phyloP scores from a whole-genome alignment of 2,888 invertebrate genomes.

The Notodonta dromedarius region DNA sequence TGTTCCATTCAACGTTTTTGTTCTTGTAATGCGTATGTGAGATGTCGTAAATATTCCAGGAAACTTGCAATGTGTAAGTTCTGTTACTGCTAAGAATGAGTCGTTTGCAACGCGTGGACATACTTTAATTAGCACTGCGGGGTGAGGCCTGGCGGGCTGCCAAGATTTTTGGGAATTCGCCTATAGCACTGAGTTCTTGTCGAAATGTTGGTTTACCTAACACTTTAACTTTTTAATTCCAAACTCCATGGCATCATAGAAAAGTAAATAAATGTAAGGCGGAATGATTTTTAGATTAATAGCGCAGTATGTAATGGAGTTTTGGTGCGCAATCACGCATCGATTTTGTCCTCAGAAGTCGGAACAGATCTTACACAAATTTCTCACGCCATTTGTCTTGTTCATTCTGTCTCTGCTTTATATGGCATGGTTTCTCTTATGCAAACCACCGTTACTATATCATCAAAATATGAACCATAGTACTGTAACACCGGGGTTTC shows the following conservation, averaged over 20 bases:
- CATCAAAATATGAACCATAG: too few relatives aligned
- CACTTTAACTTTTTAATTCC: background rate
- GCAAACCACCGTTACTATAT: too few relatives aligned
- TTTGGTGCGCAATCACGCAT: background rate
- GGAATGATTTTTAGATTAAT: background rate
- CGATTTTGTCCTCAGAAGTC: background rate
- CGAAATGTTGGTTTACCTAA: constrained; percentile 12
- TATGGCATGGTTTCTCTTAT: background rate
- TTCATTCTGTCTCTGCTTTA: background rate
- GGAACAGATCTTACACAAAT: background rate
- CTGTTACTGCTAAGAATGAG: constrained; percentile 41
- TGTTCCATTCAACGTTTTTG: constrained; percentile 11
- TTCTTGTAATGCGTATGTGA: constrained; percentile 7
- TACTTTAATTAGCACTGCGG: constrained; percentile 57
- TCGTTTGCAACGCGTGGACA: constrained; percentile 42
- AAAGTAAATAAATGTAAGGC: too few relatives aligned
- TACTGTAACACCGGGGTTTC: too few relatives aligned
- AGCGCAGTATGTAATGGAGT: background rate
- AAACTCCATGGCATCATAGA: too few relatives aligned
- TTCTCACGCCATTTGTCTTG: background rate
- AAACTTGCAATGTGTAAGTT: constrained; percentile 32
- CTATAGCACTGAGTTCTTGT: constrained; percentile 40
- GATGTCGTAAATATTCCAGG: constrained; percentile 19
- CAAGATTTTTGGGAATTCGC: constrained; percentile 49
- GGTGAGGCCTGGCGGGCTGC: constrained; percentile 48